Percentiles rank a stretch among this genome's conserved stretches.
Conservation (phyloP, 1,140 invertebrate genomes). For the Drosophila lini region DNA sequence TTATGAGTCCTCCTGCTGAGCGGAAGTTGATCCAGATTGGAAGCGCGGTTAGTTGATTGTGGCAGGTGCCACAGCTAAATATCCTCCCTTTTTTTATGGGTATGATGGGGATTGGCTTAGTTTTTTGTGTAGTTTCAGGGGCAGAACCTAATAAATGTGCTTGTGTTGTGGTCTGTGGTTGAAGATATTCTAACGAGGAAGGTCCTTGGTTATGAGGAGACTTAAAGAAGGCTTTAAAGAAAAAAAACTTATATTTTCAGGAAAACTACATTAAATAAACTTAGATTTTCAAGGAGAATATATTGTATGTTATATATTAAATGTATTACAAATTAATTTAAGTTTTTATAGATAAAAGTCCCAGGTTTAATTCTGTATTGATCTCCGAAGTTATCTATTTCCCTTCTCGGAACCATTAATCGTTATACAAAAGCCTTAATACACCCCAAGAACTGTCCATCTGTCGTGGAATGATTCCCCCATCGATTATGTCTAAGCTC, state of each 20-base stretch:
- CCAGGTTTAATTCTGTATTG: background rate
- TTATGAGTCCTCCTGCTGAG: constrained; percentile 31
- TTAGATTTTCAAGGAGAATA: no score
- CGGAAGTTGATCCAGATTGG: constrained; percentile 36
- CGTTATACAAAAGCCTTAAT: constrained; percentile 17
- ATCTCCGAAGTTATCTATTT: background rate
- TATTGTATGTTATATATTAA: background rate
- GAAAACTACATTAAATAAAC: background rate
- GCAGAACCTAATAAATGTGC: constrained; percentile 7
- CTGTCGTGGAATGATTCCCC: constrained; percentile 23
- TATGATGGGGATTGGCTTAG: constrained; percentile 20
- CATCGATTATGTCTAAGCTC: constrained; percentile 43
- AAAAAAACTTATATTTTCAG: background rate
- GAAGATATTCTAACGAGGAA: background rate
- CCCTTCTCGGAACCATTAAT: constrained; percentile 19
- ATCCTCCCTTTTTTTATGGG: constrained; percentile 24
- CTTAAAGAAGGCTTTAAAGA: background rate
- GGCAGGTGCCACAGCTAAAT: constrained; percentile 30
- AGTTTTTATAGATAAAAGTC: background rate
- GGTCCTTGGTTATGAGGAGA: background rate
- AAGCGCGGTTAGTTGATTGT: constrained; percentile 35
- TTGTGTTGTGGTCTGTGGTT: constrained; percentile 7
- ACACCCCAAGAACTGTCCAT: constrained; percentile 14
- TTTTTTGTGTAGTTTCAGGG: constrained; percentile 24
- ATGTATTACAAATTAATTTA: background rate